phyloP scores from a whole-genome alignment of 2,888 invertebrate genomes.

The Lacanobia wlatinum region DNA sequence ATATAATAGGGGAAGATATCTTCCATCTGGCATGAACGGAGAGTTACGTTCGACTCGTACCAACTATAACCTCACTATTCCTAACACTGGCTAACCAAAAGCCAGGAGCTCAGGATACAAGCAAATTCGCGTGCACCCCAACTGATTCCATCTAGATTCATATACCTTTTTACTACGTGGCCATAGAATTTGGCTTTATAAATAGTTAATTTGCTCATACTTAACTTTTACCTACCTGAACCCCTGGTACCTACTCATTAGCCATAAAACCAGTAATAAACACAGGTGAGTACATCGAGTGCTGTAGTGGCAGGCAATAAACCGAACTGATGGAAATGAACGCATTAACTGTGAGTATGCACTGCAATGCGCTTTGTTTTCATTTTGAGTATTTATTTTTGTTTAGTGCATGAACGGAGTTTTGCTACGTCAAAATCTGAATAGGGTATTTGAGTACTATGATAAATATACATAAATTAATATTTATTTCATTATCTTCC shows the following conservation, averaged over 20 bases:
- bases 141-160: background rate
- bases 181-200: background rate
- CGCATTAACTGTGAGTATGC: slow-evolving; percentile 28
- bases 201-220: slow-evolving; percentile 15
- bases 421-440: no score
- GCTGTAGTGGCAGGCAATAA: slow-evolving; percentile 37
- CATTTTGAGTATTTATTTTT: slow-evolving; percentile 2
- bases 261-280: slow-evolving; percentile 40
- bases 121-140: background rate
- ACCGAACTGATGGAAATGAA: slow-evolving; percentile 32
- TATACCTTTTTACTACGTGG: background rate
- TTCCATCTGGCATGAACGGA: no score
- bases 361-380: slow-evolving; percentile 40
- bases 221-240: background rate
- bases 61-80: no score
- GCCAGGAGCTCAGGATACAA: background rate
- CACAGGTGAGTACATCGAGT: slow-evolving; percentile 16
- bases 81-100: no score
- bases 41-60: no score
- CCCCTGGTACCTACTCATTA: slow-evolving; percentile 12
- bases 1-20: no score
- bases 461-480: no score
- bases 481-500: no score
- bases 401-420: no score
- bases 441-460: no score